These are phyloP conservation scores for Timema cristinae DNA, from an alignment of 2,888 invertebrate genomes.

Conservation along the genomic window DNA sequence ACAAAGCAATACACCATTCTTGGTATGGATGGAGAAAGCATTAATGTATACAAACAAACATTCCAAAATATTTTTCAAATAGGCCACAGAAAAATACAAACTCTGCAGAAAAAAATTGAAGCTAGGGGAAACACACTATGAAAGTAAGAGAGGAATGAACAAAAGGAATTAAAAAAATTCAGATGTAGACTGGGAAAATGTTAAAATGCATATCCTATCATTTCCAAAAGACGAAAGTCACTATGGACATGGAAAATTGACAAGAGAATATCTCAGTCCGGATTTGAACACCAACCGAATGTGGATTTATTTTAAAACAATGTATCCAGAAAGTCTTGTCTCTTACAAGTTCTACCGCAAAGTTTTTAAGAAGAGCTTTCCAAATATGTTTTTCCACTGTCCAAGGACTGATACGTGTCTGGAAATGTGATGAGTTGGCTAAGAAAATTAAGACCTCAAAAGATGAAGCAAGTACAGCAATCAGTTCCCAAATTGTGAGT, in stretches of 20 bases:
- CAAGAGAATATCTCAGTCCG: constrained; percentile 4
- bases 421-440: not conserved
- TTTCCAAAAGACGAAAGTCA: not conserved
- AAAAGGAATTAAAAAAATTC: not conserved
- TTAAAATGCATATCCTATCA: not conserved
- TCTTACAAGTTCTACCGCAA: constrained; percentile 4
- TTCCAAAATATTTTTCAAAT: constrained; percentile 16
- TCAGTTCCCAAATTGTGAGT: not conserved
- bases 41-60: constrained; percentile 6
- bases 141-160: not conserved
- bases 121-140: not conserved
- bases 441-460: not conserved
- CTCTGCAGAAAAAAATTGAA: constrained; percentile 7
- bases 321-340: not conserved
- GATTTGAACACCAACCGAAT: constrained; percentile 4
- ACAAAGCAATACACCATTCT: not conserved
- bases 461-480: not conserved
- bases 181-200: not conserved
- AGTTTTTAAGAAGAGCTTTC: not conserved
- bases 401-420: not conserved
- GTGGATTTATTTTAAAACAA: not conserved
- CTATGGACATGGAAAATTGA: not conserved
- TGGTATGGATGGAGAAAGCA: not conserved
- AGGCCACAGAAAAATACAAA: constrained; percentile 14
- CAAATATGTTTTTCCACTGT: not conserved